These are phyloP conservation scores for Cepphus grylle DNA, from an alignment of 2,113 vertebrate species.

Conservation along the genomic window DNA sequence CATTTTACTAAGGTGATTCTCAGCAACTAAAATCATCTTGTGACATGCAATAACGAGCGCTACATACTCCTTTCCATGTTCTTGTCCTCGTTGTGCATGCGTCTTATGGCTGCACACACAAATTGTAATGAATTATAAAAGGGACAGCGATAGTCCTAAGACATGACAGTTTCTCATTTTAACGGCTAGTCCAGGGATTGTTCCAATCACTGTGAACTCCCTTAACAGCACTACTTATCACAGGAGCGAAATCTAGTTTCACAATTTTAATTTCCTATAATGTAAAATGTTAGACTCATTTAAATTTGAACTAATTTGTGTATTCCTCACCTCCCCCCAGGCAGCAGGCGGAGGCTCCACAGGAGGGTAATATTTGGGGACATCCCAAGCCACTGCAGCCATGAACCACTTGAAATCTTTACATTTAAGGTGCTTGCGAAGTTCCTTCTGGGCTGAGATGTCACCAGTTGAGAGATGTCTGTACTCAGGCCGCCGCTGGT, in stretches of 20 bases:
- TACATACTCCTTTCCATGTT: background rate
- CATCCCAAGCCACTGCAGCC: conserved; percentile 88
- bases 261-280: background rate
- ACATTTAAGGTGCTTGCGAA: conserved; percentile 86
- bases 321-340: conserved; percentile 85
- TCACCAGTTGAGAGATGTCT: conserved; percentile 88
- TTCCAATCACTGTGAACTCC: background rate
- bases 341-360: conserved; percentile 86
- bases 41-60: background rate
- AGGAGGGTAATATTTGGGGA: conserved; percentile 87
- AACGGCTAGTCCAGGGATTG: background rate
- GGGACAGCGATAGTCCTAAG: background rate
- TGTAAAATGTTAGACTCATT: background rate
- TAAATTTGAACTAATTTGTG: background rate
- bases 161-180: background rate
- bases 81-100: background rate
- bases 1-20: background rate
- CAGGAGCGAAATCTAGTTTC: background rate
- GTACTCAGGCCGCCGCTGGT: conserved; percentile 87
- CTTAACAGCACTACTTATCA: background rate
- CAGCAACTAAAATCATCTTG: background rate
- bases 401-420: conserved; percentile 94
- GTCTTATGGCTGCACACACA: background rate
- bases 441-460: conserved; percentile 85
- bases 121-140: background rate